Evolutionary conservation across 2,888 invertebrate genomes (phyloP).

Genomic region (Drosophila pseudotakahashii): DNA sequence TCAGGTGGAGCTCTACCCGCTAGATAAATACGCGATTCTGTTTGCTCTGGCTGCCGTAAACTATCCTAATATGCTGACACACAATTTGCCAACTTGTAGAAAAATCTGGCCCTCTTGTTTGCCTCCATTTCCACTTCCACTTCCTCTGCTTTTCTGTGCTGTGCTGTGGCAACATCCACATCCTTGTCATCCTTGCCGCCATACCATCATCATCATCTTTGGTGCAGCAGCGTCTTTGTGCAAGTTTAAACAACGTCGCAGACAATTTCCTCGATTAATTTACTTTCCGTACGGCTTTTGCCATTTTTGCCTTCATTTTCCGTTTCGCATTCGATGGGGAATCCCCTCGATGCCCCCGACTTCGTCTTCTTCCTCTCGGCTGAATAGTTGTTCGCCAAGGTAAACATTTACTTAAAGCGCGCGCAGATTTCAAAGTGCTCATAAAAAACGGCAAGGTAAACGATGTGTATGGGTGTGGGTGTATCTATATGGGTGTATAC

Average conservation of each 20-base stretch:
- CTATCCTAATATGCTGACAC: slow-evolving; percentile 74
- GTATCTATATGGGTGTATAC: background rate
- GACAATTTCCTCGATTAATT: slow-evolving; percentile 80
- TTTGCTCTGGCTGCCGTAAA: slow-evolving; percentile 46
- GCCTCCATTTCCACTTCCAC: slow-evolving; percentile 26
- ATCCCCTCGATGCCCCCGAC: slow-evolving; percentile 4
- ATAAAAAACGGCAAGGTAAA: slow-evolving; percentile 68
- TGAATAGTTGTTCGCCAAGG: slow-evolving; percentile 60
- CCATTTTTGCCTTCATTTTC: slow-evolving; percentile 64
- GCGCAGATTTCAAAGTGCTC: slow-evolving; percentile 74
- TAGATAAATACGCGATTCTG: slow-evolving; percentile 32
- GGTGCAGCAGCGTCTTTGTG: slow-evolving; percentile 64
- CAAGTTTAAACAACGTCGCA: slow-evolving; percentile 78
- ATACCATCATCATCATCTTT: slow-evolving; percentile 49
- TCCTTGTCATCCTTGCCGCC: slow-evolving; percentile 9
- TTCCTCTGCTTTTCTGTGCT: background rate
- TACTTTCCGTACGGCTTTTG: slow-evolving; percentile 74
- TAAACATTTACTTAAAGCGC: slow-evolving; percentile 77
- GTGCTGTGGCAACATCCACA: slow-evolving; percentile 13
- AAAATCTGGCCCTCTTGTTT: slow-evolving; percentile 55
- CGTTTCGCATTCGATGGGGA: slow-evolving; percentile 63
- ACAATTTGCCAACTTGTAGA: slow-evolving; percentile 62
- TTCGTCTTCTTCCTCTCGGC: slow-evolving; percentile 2
- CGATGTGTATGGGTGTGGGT: slow-evolving; percentile 26
- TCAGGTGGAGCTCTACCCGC: slow-evolving; percentile 18